Evolutionary conservation across 1,140 invertebrate genomes (phyloP), one percentile per base, ranked within the genome.

Genomic region (Drosophila sulfurigaster): DNA sequence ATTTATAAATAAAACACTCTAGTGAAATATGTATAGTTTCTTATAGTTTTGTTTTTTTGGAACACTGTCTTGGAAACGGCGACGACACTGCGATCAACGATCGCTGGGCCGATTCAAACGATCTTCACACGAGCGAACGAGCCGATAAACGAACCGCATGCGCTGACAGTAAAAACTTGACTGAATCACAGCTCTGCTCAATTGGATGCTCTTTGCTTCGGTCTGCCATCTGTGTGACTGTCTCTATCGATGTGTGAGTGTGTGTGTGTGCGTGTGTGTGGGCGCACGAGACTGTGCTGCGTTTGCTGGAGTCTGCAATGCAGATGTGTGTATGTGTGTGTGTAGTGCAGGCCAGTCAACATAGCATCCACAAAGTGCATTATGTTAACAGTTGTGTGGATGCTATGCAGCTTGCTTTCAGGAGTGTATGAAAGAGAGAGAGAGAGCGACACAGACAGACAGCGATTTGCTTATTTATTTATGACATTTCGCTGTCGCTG

Each of bases 1-100:
- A 65, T 78, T 78, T 78, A 78, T 60, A 78, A 78, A 78, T 78
- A 78, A 25, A 25, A 69, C 65, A 58, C 56, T 64, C 45, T 38
- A 59, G 56, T 46, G 51, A 56, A 56, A 38, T 74, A 41, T 57
- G 48, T 75, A 57, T 69, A 57, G 67, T 32, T 25, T 63, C 67
- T 71, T 66, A 66, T 35, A 62, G 76, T 78, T 72, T 75, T 72
- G 71, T 63, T 67, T 66, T 79, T 87, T 89, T 89, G 85, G 85
- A 89, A 89, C 72, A 74, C 70, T 81, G 81, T 77, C 81, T 88
- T 82, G 78, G 79, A 89, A 57, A 60, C 71, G 74, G 74, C 81
- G 58, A 69, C 81, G 62, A 73, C 60, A 67, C 38, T 25, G 1
- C 25, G 15, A 30, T 11, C 35, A 6, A 38, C 20, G 57, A 59